These are phyloP conservation scores for Neria commutata DNA, from an alignment of 2,888 invertebrate species.

Conservation along the genomic window DNA sequence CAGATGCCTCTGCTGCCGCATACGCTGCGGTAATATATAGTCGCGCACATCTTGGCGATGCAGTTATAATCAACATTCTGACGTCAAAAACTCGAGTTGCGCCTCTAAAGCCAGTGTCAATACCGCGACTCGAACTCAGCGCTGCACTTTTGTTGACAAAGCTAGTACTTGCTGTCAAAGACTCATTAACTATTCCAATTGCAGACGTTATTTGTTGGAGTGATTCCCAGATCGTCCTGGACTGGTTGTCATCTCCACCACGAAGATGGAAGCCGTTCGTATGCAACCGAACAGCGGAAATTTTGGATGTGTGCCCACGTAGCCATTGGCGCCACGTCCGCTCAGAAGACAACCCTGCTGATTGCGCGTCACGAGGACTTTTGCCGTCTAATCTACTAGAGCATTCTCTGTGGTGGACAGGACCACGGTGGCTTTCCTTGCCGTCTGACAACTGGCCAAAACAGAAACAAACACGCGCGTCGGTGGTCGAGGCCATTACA, in stretches of 20 bases:
- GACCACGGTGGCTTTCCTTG: conserved; percentile 23
- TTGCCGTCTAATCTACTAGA: conserved; percentile 17
- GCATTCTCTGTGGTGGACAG: conserved; percentile 29
- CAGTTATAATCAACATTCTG: neutral
- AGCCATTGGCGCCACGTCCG: conserved; percentile 27
- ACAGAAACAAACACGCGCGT: neutral
- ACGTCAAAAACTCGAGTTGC: conserved; percentile 16
- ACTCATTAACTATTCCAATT: conserved; percentile 16
- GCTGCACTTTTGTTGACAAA: conserved; percentile 22
- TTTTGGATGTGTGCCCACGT: conserved; percentile 23
- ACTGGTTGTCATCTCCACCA: conserved; percentile 37
- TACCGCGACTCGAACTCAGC: conserved; percentile 23
- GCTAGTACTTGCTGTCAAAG: conserved; percentile 16
- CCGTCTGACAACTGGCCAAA: conserved; percentile 10
- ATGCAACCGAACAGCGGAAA: conserved; percentile 27
- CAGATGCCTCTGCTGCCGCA: neutral
- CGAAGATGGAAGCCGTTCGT: conserved; percentile 30
- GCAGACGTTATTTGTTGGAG: conserved; percentile 25
- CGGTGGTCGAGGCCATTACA: neutral
- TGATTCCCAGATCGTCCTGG: conserved; percentile 43
- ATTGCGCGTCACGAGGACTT: conserved; percentile 33
- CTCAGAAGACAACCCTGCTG: conserved; percentile 29
- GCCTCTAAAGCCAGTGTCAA: conserved; percentile 15
- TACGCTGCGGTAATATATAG: neutral
- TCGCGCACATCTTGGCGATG: neutral